Conservation (phyloP, 2,888 invertebrate species). For the Falcaria lacertinaria region DNA sequence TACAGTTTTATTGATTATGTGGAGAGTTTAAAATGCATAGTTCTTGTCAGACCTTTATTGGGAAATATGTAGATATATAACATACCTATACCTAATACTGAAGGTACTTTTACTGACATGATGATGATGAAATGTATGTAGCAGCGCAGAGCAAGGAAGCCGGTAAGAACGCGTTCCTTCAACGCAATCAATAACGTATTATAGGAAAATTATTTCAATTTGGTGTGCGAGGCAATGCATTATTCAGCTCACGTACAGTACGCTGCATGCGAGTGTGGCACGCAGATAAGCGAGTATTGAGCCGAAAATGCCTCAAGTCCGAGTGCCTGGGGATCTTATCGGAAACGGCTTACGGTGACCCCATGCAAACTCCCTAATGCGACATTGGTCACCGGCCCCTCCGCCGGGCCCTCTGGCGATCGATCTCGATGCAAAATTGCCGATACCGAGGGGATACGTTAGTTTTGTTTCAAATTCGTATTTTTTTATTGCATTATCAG, state of each 20-base stretch:
- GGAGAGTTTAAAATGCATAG: no score
- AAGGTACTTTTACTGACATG: no score
- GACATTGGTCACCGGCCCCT: conserved; percentile 62
- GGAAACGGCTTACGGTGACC: conserved; percentile 79
- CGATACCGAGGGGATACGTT: conserved; percentile 49
- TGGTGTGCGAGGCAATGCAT: conserved; percentile 61
- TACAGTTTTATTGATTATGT: no score
- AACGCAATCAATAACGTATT: conserved; percentile 49
- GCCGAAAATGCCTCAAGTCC: conserved; percentile 53
- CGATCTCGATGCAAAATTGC: conserved; percentile 76
- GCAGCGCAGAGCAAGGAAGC: no score
- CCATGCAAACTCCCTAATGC: conserved; percentile 75
- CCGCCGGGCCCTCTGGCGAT: conserved; percentile 51
- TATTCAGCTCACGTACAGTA: conserved; percentile 70
- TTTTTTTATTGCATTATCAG: conserved; percentile 63
- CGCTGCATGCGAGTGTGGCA: conserved; percentile 64
- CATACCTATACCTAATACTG: no score
- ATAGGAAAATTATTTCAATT: conserved; percentile 72
- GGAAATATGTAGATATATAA: no score
- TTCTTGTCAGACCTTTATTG: no score
- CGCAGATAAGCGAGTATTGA: conserved; percentile 67
- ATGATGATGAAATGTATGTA: no score
- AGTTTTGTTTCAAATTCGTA: conserved; percentile 60
- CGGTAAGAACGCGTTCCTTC: neutral
- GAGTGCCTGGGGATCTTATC: conserved; percentile 69